Evolutionary conservation across 2,113 vertebrate genomes (phyloP), one percentile per base, ranked within the genome.

Genomic region (Aviceda subcristata): DNA sequence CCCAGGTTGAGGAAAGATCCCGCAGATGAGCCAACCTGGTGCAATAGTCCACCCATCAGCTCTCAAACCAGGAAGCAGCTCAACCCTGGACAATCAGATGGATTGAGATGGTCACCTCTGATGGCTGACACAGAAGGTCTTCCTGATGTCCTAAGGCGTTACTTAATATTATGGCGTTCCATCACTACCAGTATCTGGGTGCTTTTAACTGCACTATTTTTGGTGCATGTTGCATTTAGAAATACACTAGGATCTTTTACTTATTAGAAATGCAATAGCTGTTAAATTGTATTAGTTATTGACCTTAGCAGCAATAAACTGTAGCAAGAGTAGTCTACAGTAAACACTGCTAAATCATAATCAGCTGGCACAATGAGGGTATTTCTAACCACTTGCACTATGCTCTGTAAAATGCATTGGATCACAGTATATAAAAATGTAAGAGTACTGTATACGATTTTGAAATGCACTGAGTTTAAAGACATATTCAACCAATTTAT

Each of bases 211-310:
- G 50, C 59, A 36, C 14, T 66, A 14, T 76, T 79, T 90, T 85
- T 5, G 3, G 24, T 43, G 29, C 55, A 80, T 0, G 0, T 67
- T 51, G 24, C 4, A 2, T 91, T 94, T 90, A 76, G 57, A 93
- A 93, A 79, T 73, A 57, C 7, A 0, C 75, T 45, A 12, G 74
- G 59, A 79, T 85, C 81, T 91, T 94, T 94, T 86, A 69, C 80
- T 90, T 92, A 59, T 94, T 96, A 74, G 91, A 87, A 93, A 85
- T 88, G 80, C 81, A 95, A 68, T 76, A 92, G 93, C 88, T 96
- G 74, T 95, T 96, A 95, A 96, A 97, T 73, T 80, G 69, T 94
- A 93, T 96, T 96, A 88, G 96, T 95, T 97, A 96, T 96, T 97
- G 94, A 96, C 95, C 83, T 90, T 36, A 94, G 91, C 76, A 79